These are phyloP conservation scores for Alviniconcha strummeri DNA, from an alignment of 2,888 invertebrate species.

Conservation along the genomic window DNA sequence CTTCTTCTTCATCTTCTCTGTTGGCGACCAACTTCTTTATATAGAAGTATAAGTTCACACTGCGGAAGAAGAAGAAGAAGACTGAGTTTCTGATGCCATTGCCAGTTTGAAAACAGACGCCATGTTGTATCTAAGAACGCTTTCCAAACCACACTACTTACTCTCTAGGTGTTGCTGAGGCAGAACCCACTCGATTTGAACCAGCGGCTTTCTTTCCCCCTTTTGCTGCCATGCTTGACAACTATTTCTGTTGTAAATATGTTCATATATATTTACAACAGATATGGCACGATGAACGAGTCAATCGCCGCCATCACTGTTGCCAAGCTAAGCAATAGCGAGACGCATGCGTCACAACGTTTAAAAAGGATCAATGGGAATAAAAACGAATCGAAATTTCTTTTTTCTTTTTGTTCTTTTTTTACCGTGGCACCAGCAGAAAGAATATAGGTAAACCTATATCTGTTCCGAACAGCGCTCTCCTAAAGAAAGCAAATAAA, in stretches of 20 bases:
- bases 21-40: too few relatives aligned
- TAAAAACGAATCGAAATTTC: not conserved
- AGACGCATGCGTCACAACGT: conserved; percentile 21
- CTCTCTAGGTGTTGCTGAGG: conserved; percentile 37
- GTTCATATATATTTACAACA: not conserved
- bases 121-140: conserved; percentile 65
- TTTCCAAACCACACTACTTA: conserved; percentile 26
- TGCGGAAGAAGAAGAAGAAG: too few relatives aligned
- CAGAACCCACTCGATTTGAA: conserved; percentile 27
- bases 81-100: too few relatives aligned
- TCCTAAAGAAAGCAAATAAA: too few relatives aligned
- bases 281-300: too few relatives aligned
- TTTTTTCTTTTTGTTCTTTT: too few relatives aligned
- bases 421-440: too few relatives aligned
- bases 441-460: too few relatives aligned
- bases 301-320: conserved; percentile 14
- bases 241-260: not conserved
- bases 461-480: too few relatives aligned
- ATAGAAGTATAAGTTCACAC: too few relatives aligned
- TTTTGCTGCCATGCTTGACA: conserved; percentile 36
- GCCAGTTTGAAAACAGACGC: conserved; percentile 41
- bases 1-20: too few relatives aligned
- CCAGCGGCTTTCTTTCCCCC: conserved; percentile 29
- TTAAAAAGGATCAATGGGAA: conserved; percentile 12
- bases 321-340: conserved; percentile 29